Conservation (phyloP, 2,797 vertebrate genomes). For the Sarcoramphus papa region DNA sequence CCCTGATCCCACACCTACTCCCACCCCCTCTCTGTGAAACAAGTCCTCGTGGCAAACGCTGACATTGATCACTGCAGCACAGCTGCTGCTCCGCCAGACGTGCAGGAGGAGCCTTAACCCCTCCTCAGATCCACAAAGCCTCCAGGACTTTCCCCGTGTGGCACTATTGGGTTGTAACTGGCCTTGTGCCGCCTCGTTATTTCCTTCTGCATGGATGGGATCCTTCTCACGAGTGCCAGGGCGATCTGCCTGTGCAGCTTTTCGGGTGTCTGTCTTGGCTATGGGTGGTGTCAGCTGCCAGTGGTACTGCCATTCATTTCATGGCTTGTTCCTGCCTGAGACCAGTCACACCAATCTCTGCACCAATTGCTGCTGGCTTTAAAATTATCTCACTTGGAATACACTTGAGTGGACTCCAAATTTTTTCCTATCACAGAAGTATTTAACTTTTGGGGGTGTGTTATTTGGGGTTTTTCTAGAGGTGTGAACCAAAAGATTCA, state of each 20-base stretch:
- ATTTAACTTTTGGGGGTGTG: neutral
- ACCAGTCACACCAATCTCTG: too few species aligned
- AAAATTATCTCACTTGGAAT: neutral
- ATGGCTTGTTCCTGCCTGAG: neutral
- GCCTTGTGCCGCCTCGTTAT: fast-evolving
- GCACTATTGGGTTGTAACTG: neutral
- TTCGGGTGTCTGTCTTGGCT: neutral
- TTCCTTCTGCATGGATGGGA: neutral
- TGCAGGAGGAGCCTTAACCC: neutral
- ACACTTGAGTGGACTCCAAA: neutral
- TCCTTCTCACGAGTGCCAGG: neutral
- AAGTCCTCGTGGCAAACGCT: fast-evolving
- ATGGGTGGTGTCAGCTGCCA: neutral
- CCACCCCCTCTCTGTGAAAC: neutral
- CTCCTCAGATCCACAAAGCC: neutral
- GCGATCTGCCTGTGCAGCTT: neutral
- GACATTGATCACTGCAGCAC: neutral
- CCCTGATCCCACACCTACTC: conserved; percentile 10
- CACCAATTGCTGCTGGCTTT: neutral
- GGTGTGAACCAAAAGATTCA: neutral
- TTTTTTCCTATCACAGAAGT: neutral
- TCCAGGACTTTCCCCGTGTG: neutral
- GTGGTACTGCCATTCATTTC: neutral
- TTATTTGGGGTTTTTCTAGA: neutral
- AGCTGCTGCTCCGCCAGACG: conserved; percentile 53